Evolutionary conservation across 1,140 invertebrate species (phyloP), one percentile per base, ranked within the genome.

Genomic region (Stegodyphus dumicola): DNA sequence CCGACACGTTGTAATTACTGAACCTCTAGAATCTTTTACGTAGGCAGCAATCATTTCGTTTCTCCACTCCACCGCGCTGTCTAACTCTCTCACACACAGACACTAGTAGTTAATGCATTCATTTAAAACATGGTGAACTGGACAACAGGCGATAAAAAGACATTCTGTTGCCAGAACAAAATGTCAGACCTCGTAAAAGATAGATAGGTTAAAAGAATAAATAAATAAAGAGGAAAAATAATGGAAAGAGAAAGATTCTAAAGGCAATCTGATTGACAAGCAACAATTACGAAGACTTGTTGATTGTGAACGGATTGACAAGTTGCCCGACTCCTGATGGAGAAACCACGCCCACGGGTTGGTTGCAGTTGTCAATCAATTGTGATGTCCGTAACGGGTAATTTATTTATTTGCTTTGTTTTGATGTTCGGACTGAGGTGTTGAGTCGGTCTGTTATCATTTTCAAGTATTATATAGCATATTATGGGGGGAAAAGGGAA

Each of bases 1-100:
- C 13, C 17, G 78, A 81, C 78, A 81, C 64, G 78, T 56, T 81
- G 78, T 81, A 73, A 81, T 81, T 81, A 81, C 78, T 10, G 11
- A n/a, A 10, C 51, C 75, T 15, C 17, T 5, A 33, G 64, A 33
- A 49, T 53, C 51, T 51, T 33, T 33, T 33, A 33, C 33, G 33
- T 33, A 33, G 33, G 33, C 33, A 33, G 33, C 33, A 33, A 33
- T 33, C 33, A 33, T 33, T 33, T 33, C 33, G 33, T 33, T 33
- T 33, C 33, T 33, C 33, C 33, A 33, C 33, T 33, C 33, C 33
- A 33, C 33, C 33, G 33, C 33, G 1, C 33, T 33, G 33, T 33
- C 33, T 33, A 3, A 33, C 33, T 33, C 33, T 33, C 33, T 33
- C 33, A 33, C 3, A 33, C 33, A 33, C 33, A 33, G 33, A 33